Evolutionary conservation across 2,888 invertebrate species (phyloP), one percentile per base, ranked within the genome.

Genomic region (Beris chalybata): DNA sequence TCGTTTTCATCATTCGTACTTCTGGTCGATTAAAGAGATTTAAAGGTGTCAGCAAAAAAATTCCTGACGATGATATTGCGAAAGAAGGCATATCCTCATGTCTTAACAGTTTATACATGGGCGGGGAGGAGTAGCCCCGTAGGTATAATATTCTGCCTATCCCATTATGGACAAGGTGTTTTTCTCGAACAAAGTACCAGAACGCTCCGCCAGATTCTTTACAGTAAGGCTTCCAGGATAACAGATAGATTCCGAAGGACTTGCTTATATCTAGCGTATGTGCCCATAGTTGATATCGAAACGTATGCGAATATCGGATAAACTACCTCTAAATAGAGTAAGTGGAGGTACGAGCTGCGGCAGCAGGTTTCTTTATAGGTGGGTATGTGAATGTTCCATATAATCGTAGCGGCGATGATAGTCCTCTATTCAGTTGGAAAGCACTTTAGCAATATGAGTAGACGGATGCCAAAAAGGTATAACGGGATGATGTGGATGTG

Each of bases 331-430:
- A 68, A 68, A 66, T 64, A 57, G 68, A 63, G 59, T 65, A 68
- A 65, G 56, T 63, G 65, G 56, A 56, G 57, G 68, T 64, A 64
- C 66, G 47, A 48, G 58, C 59, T 31, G 50, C 22, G 66, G 57
- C 50, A 66, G 67, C 59, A 67, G 58, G 68, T 68, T 69, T 69
- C 68, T 64, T 64, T 66, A 69, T 71, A 70, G 69, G 70, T 70
- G 69, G 69, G 69, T 70, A 70, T 61, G 50, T 61, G n/a, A 50
- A 43, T 38, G 38, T 38, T 38, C 3, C 38, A 38, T 22, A 22
- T 22, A 22, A 22, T 22, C 38, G 7, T 5, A 50, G 61, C 12
- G 22, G 32, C 52, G 61, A 22, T 61, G 50, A 50, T 61, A 50
- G 61, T 38, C 61, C 61, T 50, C 61, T 29, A 61, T 61, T 52